Conservation (phyloP, 2,888 invertebrate genomes). For the Macaria notata region DNA sequence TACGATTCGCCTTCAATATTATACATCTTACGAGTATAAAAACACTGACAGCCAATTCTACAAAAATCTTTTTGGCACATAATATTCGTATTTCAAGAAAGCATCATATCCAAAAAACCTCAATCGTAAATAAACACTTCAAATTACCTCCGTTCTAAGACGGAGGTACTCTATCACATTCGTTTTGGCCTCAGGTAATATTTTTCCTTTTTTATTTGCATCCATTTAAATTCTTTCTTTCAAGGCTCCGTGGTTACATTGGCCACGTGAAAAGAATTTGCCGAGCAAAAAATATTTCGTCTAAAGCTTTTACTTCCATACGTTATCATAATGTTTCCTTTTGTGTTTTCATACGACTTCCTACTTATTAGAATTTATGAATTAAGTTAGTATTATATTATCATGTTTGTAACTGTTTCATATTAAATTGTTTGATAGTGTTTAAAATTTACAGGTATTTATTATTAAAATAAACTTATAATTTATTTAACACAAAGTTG, state of each 20-base stretch:
- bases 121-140: not conserved
- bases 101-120: no score
- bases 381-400: not conserved
- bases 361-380: slow-evolving; percentile 8
- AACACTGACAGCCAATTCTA: no score
- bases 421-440: no score
- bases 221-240: slow-evolving; percentile 9
- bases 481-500: no score
- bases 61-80: no score
- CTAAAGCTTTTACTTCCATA: slow-evolving; percentile 7
- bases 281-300: slow-evolving; percentile 1
- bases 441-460: no score
- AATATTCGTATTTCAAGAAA: no score
- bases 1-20: no score
- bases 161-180: not conserved
- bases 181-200: not conserved
- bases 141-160: not conserved
- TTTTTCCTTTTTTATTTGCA: slow-evolving; percentile 5
- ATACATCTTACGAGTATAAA: no score
- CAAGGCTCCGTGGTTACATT: slow-evolving; percentile 2
- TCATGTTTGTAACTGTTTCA: no score
- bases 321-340: slow-evolving; percentile 4
- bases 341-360: slow-evolving; percentile 2
- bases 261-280: slow-evolving; percentile 5
- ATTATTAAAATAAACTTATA: no score